phyloP scores from a whole-genome alignment of 2,888 invertebrate genomes.

The Aelia acuminata region DNA sequence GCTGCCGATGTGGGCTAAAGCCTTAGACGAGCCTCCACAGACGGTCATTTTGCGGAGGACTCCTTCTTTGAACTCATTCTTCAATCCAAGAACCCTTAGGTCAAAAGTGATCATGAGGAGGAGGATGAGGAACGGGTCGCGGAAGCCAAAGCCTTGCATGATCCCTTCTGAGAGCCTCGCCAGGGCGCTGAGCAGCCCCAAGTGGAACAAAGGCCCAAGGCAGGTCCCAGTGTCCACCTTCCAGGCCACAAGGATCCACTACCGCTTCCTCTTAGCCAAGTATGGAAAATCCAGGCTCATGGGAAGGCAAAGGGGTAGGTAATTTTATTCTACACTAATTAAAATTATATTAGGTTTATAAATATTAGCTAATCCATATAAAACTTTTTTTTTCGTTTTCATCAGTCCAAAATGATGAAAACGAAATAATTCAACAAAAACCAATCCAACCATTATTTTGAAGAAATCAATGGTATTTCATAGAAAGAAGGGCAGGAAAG shows the following conservation, averaged over 20 bases:
- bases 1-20: slow-evolving; percentile 8
- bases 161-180: not conserved
- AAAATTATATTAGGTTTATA: too few species aligned
- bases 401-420: too few species aligned
- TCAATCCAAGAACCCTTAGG: not conserved
- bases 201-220: not conserved
- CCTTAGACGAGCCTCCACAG: not conserved
- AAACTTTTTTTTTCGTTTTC: too few species aligned
- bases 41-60: not conserved
- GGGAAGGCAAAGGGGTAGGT: slow-evolving; percentile 2
- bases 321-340: not conserved
- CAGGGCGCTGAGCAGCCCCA: not conserved
- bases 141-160: not conserved
- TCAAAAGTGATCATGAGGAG: not conserved
- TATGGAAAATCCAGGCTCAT: not conserved
- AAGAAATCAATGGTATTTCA: too few species aligned
- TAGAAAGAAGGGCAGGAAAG: too few species aligned
- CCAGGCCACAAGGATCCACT: slow-evolving; percentile 19
- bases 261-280: slow-evolving; percentile 35
- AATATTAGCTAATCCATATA: too few species aligned
- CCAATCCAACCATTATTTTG: too few species aligned
- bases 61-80: not conserved
- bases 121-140: not conserved
- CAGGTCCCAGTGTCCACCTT: slow-evolving; percentile 9
- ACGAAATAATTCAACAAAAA: too few species aligned